phyloP scores from a whole-genome alignment of 2,797 vertebrate genomes.

The Cichlasoma orientale region DNA sequence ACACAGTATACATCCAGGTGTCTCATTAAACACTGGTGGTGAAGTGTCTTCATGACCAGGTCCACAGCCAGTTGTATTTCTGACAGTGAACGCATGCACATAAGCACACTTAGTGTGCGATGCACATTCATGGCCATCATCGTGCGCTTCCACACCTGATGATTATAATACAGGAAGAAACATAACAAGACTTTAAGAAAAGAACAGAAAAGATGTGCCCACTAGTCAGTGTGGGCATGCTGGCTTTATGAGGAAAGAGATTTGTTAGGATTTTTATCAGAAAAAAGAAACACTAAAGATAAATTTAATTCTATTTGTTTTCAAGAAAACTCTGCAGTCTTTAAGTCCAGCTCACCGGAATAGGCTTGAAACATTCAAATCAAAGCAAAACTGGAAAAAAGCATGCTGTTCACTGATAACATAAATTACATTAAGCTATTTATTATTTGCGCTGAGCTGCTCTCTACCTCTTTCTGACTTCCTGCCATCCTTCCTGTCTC shows the following conservation, averaged over 20 bases:
- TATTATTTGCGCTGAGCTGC: neutral
- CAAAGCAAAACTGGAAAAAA: neutral
- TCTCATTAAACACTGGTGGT: neutral
- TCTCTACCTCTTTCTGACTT: slow-evolving; percentile 1
- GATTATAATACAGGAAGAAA: neutral
- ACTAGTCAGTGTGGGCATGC: neutral
- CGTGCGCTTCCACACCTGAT: neutral
- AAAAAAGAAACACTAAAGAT: neutral
- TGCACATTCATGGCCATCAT: neutral
- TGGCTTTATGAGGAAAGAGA: neutral
- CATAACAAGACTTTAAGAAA: neutral
- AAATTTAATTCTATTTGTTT: neutral
- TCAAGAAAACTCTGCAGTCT: slow-evolving; percentile 1
- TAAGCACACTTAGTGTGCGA: neutral
- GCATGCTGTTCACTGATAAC: neutral
- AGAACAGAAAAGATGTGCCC: neutral
- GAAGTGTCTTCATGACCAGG: neutral
- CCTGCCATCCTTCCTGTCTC: slow-evolving; percentile 22
- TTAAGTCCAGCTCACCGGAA: neutral
- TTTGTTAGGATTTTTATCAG: neutral
- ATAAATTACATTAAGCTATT: neutral
- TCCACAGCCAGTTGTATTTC: neutral
- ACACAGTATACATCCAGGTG: neutral
- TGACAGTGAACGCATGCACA: neutral
- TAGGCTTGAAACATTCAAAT: neutral